Evolutionary conservation across 2,797 vertebrate genomes (phyloP), one percentile per base, ranked within the genome.

Genomic region (Gallinago nigripennis): DNA sequence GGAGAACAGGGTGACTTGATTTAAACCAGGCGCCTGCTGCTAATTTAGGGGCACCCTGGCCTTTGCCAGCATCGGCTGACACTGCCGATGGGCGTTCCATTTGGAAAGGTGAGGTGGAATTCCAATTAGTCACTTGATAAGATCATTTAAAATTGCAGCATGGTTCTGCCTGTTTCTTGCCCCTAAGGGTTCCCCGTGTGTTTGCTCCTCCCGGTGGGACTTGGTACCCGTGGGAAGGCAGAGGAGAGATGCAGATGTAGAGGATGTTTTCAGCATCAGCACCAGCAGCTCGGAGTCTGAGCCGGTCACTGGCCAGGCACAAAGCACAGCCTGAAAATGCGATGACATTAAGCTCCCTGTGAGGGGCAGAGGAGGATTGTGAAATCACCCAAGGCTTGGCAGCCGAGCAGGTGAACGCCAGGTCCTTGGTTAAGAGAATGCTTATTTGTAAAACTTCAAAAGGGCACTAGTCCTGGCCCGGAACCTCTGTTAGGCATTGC

Each of bases 281-380:
- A 78, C 54, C 23, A 37, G 14, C 53, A 57, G 76, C 69, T 78
- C 31, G 3, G 64, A 54, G 35, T 46, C 33, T 10, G 48, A 71
- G 72, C 71, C 76, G 84, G 90, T 39, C 84, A 30, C 14, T 92
- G 94, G 92, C 78, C 91, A 86, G 30, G 56, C 4, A 20, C 43
- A 60, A 69, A 90, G 15, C 18, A 8, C 23, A 19, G 30, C 56
- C 68, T 20, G 51, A 90, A 81, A 95, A 95, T 96, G 95, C 24
- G 63, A 96, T 97, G 92, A 35, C 96, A 84, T 84, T 82, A 70
- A 90, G 56, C 80, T 95, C 95, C 94, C 95, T 94, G 95, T 54
- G 82, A 96, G 96, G 96, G 95, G 95, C 95, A 96, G 95, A 97
- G 95, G 80, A 97, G 89, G 89, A 96, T 86, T 95, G 73, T 92